Evolutionary conservation across 2,888 invertebrate species (phyloP).

Genomic region (Protophormia terraenovae): DNA sequence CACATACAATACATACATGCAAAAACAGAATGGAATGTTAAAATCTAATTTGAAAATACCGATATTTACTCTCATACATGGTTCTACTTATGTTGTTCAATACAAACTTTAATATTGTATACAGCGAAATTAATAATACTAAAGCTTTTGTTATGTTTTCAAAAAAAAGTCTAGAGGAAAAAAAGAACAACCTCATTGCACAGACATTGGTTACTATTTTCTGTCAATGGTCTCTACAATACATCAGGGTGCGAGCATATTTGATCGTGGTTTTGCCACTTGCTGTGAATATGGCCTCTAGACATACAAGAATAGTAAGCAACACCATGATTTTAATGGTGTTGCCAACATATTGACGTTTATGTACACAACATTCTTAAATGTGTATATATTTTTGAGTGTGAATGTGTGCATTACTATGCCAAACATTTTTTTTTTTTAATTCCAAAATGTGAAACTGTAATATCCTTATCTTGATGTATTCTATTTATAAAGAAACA

Average conservation of each 20-base stretch:
- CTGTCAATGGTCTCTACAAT: background rate
- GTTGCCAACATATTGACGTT: background rate
- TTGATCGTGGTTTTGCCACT: slow-evolving; percentile 33
- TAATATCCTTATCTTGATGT: too few species aligned
- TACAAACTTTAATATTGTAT: background rate
- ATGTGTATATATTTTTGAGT: background rate
- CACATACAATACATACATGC: background rate
- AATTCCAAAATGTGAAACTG: too few species aligned
- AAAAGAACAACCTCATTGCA: background rate
- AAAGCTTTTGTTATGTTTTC: slow-evolving; percentile 1
- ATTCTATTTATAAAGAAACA: background rate
- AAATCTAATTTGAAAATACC: slow-evolving; percentile 22
- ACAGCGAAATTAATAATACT: background rate
- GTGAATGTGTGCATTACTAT: background rate
- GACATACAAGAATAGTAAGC: slow-evolving; percentile 13
- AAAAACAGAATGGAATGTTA: background rate
- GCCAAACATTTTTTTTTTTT: too few species aligned
- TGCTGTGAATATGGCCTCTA: slow-evolving; percentile 17
- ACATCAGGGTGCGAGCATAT: slow-evolving; percentile 8
- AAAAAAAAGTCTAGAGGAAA: background rate
- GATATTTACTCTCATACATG: background rate
- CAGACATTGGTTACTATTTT: slow-evolving; percentile 7
- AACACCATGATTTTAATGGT: slow-evolving; percentile 21
- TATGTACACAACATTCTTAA: background rate
- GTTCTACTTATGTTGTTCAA: background rate